phyloP scores from a whole-genome alignment of 1,140 invertebrate species.

The Calliopsis andreniformis region DNA sequence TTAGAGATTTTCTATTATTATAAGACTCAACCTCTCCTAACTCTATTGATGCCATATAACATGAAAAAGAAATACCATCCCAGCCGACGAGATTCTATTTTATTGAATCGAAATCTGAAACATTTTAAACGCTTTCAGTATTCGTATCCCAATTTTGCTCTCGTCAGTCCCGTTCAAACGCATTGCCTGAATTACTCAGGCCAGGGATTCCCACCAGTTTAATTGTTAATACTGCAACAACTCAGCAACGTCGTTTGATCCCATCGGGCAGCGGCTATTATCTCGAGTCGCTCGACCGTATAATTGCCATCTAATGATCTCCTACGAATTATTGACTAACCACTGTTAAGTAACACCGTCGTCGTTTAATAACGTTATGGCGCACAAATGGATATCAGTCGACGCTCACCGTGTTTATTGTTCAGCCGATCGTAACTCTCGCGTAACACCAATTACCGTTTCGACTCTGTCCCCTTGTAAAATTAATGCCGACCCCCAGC shows the following conservation, averaged over 20 bases:
- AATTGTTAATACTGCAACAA: constrained; percentile 41
- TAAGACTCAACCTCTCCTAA: no score
- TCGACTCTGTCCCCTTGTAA: constrained; percentile 15
- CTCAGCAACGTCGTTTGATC: not conserved
- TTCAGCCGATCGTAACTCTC: constrained; percentile 46
- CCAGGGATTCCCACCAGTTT: not conserved
- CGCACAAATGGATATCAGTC: constrained; percentile 32
- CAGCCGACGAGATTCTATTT: no score
- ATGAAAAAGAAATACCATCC: no score
- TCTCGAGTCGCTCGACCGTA: constrained; percentile 27
- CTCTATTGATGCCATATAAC: no score
- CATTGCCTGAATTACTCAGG: not conserved
- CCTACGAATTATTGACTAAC: constrained; percentile 59
- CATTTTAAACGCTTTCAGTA: no score
- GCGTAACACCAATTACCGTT: constrained; percentile 57
- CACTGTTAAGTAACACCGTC: constrained; percentile 47
- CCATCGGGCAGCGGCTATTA: constrained; percentile 20
- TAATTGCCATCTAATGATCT: constrained; percentile 52
- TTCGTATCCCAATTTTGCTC: not conserved
- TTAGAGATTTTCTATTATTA: no score
- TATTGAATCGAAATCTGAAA: no score
- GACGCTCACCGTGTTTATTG: constrained; percentile 39
- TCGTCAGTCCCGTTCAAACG: not conserved
- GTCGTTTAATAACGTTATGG: constrained; percentile 52
- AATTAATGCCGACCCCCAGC: constrained; percentile 30